Evolutionary conservation across 2,888 invertebrate species (phyloP), one percentile per base, ranked within the genome.

Genomic region (Eucriotettix oculatus): DNA sequence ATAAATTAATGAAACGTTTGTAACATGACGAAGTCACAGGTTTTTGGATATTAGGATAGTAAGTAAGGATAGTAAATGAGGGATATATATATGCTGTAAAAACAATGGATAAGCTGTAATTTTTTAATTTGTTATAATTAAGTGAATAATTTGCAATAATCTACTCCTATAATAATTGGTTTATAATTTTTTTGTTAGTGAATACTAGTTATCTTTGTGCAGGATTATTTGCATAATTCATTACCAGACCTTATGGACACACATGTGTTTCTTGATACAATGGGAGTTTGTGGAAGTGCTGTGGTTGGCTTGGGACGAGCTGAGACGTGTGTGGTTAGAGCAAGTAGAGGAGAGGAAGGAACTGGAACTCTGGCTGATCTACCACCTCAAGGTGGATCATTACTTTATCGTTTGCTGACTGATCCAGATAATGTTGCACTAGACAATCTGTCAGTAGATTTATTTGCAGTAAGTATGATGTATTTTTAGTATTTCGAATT

Each of bases 361-460:
- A 70, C 72, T 17, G 72, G 74, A 57, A 77, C 79, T 67, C 69
- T 75, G 59, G 71, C 73, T 56, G 75, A 78, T 64, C 72, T 80
- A 60, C 79, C 80, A 12, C 76, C 78, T 59, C 77, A 78, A 64
- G 74, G 78, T 58, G 80, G 80, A 16, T 79, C 79, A 3, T 76
- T 78, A 1, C 71, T 81, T 29, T 79, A 79, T 66, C 78, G 80
- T 68, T 73, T 83, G 56, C 71, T 83, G 54, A 75, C 79, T 16
- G 79, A 81, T 66, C 81, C 83, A 29, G 82, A 83, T 70, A 76
- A 75, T 65, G 79, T 82, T 10, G 72, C 75, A 59, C 70, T 83
- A 56, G 82, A 82, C 60, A 73, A 78, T 67, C 72, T 82, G 11
- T 77, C 80, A 1, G 70, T 76, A 16, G 79, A 81, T 65, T 71